A percentile compares a stretch with the other conserved stretches of the same genome.
These are phyloP conservation scores for Balanococcus diminutus DNA, from an alignment of 2,888 invertebrate genomes.

Conservation along the genomic window DNA sequence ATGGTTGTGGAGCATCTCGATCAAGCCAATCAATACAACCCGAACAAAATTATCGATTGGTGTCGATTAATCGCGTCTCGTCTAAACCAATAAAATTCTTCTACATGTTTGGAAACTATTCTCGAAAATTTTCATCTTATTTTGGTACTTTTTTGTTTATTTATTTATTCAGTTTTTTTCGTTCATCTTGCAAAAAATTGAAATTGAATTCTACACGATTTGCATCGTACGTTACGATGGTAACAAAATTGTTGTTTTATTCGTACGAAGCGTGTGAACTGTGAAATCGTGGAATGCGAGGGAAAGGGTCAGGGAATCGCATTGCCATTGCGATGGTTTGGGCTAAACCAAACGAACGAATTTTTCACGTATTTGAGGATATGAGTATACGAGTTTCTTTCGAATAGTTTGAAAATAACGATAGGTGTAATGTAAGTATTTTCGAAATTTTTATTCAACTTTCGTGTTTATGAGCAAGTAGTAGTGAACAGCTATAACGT, in stretches of 20 bases:
- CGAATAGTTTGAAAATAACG: neutral
- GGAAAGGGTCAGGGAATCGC: neutral
- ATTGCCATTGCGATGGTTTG: neutral
- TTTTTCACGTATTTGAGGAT: neutral
- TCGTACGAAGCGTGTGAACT: neutral
- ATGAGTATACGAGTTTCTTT: neutral
- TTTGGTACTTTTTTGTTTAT: no score
- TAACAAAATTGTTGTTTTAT: neutral
- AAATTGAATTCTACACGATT: neutral
- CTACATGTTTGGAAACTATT: neutral
- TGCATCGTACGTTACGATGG: neutral
- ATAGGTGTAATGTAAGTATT: neutral
- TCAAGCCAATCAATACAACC: neutral
- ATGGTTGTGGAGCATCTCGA: neutral
- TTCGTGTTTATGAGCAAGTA: neutral
- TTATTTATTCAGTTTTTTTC: no score
- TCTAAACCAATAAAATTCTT: neutral
- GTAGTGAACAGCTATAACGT: neutral
- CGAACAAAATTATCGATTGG: neutral
- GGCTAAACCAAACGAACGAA: neutral
- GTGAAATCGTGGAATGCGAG: neutral
- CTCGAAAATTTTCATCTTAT: no score
- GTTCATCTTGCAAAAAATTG: neutral
- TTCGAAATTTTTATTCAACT: neutral
- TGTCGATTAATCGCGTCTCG: neutral